Evolutionary conservation across 2,888 invertebrate genomes (phyloP).

Genomic region (Rapana venosa): DNA sequence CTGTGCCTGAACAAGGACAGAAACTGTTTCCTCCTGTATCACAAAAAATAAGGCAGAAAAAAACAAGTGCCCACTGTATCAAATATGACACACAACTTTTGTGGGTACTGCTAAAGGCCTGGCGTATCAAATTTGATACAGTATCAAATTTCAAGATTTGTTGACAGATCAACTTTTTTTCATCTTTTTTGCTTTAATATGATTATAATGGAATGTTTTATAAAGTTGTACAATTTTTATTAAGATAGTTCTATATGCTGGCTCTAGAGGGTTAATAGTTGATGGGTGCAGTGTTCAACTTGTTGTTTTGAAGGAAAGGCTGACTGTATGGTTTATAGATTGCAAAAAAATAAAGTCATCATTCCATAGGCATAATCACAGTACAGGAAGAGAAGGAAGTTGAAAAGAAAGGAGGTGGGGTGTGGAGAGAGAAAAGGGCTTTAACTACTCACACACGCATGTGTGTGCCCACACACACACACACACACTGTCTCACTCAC

Average conservation of each 20-base stretch:
- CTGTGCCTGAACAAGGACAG: constrained; percentile 44
- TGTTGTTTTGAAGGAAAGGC: too few relatives aligned
- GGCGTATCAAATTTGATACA: constrained; percentile 1
- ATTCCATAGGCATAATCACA: too few relatives aligned
- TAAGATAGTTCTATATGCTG: not conserved
- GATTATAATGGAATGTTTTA: not conserved
- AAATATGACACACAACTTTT: constrained; percentile 6
- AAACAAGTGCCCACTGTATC: constrained; percentile 15
- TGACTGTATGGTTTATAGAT: too few relatives aligned
- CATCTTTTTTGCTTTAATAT: not conserved
- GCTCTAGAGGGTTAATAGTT: constrained; percentile 12
- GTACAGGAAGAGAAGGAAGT: too few relatives aligned
- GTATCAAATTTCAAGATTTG: constrained; percentile 5
- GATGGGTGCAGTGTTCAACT: not conserved
- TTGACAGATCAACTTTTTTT: not conserved
- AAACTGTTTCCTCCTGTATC: constrained; percentile 45
- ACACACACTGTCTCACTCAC: too few relatives aligned
- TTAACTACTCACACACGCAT: too few relatives aligned
- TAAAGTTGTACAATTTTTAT: not conserved
- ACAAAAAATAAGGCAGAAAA: constrained; percentile 23
- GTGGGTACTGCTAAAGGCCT: not conserved
- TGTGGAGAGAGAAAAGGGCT: too few relatives aligned
- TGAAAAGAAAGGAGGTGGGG: too few relatives aligned
- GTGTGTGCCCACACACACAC: too few relatives aligned
- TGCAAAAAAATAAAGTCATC: too few relatives aligned